Evolutionary conservation across 1,140 invertebrate species (phyloP).

Genomic region (Atopsyche davidsoni): DNA sequence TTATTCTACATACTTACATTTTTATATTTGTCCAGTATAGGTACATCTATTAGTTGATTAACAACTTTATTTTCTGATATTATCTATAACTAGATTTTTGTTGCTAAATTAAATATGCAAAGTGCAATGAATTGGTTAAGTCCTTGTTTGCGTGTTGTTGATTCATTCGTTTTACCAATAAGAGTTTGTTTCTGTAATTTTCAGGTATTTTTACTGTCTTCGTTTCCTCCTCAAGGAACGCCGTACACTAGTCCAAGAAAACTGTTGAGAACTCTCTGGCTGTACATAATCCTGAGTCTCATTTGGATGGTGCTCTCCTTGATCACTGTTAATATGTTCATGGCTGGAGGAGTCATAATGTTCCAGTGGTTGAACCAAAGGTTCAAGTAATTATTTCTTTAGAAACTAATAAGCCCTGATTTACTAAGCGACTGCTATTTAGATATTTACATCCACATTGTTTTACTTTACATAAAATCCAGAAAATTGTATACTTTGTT

Average conservation of each 20-base stretch:
- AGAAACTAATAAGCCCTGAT: too few relatives aligned
- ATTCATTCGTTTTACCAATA: slow-evolving; percentile 5
- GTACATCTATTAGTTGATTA: background rate
- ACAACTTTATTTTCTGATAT: slow-evolving; percentile 3
- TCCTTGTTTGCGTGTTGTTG: background rate
- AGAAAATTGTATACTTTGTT: too few relatives aligned
- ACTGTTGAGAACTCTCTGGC: slow-evolving; percentile 62
- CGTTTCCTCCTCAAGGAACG: slow-evolving; percentile 56
- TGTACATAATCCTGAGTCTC: slow-evolving; percentile 60
- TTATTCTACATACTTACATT: slow-evolving; percentile 3
- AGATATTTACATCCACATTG: too few relatives aligned
- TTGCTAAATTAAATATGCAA: slow-evolving; percentile 9
- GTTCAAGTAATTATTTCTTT: too few relatives aligned
- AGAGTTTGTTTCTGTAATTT: slow-evolving; percentile 24
- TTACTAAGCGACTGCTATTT: too few relatives aligned
- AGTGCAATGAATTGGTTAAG: too few relatives aligned
- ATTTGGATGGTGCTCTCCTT: slow-evolving; percentile 63
- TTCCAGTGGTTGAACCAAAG: slow-evolving; percentile 58
- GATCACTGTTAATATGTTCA: slow-evolving; percentile 59
- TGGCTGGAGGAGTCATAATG: slow-evolving; percentile 53
- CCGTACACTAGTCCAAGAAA: slow-evolving; percentile 54
- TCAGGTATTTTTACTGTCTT: slow-evolving; percentile 59
- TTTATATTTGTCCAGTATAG: slow-evolving; percentile 3
- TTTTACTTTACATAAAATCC: too few relatives aligned
- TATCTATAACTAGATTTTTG: too few relatives aligned